A percentile compares a stretch with the other conserved stretches of the same genome.
These are phyloP conservation scores for Drosophila nr. perissopoda DNA, from an alignment of 2,888 invertebrate genomes.

Conservation along the genomic window DNA sequence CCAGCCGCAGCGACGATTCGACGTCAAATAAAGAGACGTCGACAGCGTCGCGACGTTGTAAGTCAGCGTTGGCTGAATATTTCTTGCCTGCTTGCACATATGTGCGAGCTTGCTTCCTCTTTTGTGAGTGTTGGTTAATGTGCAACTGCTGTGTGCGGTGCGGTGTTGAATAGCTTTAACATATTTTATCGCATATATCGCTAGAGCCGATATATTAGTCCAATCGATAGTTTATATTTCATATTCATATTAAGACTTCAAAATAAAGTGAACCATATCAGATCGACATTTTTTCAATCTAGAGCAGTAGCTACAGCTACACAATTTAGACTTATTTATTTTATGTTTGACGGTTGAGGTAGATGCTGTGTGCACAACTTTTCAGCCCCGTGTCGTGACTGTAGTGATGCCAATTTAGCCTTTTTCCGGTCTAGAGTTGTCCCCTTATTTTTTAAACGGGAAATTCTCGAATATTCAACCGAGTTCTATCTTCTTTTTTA, in stretches of 20 bases:
- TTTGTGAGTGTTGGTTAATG: slow-evolving; percentile 43
- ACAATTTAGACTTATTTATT: background rate
- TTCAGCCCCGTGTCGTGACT: background rate
- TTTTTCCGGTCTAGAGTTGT: background rate
- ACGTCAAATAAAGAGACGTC: slow-evolving; percentile 68
- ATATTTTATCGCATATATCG: slow-evolving; percentile 4
- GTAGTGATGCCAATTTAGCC: background rate
- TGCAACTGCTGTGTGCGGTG: background rate
- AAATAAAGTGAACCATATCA: background rate
- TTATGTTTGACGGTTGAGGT: background rate
- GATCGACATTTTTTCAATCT: background rate
- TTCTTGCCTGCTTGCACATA: slow-evolving; percentile 45
- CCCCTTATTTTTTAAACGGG: background rate
- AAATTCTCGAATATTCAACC: background rate
- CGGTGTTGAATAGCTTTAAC: slow-evolving; percentile 25
- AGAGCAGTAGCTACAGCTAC: background rate
- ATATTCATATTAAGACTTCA: background rate
- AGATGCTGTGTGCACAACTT: background rate
- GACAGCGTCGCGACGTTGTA: slow-evolving; percentile 65
- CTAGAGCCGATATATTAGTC: background rate
- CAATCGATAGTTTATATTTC: slow-evolving; percentile 10
- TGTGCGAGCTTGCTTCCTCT: slow-evolving; percentile 52
- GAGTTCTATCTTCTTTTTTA: background rate
- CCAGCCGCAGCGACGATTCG: slow-evolving; percentile 65
- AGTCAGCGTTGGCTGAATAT: slow-evolving; percentile 58